Base-by-base conservation (phyloP, 2,888 invertebrate species). In the Tanaodytes sp. region DNA sequence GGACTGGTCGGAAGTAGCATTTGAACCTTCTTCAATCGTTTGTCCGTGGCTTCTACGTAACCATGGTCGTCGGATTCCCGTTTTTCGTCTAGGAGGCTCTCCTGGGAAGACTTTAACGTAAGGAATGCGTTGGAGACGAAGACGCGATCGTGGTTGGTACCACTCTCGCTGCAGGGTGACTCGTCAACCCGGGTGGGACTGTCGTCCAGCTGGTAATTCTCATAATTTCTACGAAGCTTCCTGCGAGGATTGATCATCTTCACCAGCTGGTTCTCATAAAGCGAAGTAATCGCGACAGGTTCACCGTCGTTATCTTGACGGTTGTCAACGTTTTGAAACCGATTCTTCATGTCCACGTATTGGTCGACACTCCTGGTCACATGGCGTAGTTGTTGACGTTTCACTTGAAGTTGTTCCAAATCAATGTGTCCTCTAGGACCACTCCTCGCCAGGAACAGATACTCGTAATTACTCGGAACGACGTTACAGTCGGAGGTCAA, bases 1-100 rank as follows among this genome's bases (percentile, higher is more conserved):
- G 96, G 96, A 75, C 95, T 95, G 76, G 93, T 87, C 0, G 96
- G 96, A 75, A 88, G 84, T 18, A 86, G 78, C 83, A 86, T 87
- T 72, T 80, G 86, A 73, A 77, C 85, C 76, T 74, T 78, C 69
- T 74, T 80, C 59, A 80, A 78, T 73, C 79, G 77, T 82, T 83
- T 85, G 75, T 84, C 85, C 3, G 79, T 82, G 9, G 81, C 82
- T 48, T 82, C 81, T 5, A 59, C 58, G 14, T 55, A 85, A 75
- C 86, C 85, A 19, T 87, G 87, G 74, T 86, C 87, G 59, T 88
- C 88, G 36, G 72, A 70, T 3, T 88, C 88, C 51, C 87, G 87
- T 61, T 80, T 83, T 46, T 89, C 88, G 73, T 90, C 90, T 27
- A 90, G 82, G 37, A 90, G 82, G 80, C 89, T 90, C 79, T 90